Evolutionary conservation across 2,888 invertebrate genomes (phyloP).

Genomic region (Netelia virgata): DNA sequence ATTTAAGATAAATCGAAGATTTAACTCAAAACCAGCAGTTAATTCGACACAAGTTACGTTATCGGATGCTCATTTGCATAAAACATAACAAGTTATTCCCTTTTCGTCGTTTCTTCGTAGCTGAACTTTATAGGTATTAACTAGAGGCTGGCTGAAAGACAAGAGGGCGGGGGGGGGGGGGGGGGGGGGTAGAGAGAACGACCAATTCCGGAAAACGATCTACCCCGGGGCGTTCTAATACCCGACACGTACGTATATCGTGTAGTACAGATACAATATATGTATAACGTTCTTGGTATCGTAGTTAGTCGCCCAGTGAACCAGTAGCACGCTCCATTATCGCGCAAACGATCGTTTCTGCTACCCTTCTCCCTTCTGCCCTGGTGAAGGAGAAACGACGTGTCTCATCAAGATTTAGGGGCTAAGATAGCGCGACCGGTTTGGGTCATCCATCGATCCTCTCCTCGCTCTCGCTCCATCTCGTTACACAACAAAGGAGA

Average conservation of each 20-base stretch:
- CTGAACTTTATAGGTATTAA: slow-evolving; percentile 54
- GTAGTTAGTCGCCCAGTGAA: slow-evolving; percentile 64
- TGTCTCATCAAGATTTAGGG: slow-evolving; percentile 69
- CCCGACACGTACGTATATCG: slow-evolving; percentile 48
- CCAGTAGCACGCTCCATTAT: slow-evolving; percentile 61
- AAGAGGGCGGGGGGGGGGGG: too few species aligned
- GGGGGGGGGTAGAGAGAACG: background rate
- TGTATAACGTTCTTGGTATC: slow-evolving; percentile 38
- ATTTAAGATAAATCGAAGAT: too few species aligned
- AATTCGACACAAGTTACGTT: too few species aligned
- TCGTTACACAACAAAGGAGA: slow-evolving; percentile 25
- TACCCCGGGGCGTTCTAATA: slow-evolving; percentile 53
- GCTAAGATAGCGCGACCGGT: slow-evolving; percentile 63
- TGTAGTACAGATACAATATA: slow-evolving; percentile 25
- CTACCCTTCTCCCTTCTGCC: slow-evolving; percentile 2
- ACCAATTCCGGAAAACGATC: slow-evolving; percentile 63
- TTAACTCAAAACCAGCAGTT: too few species aligned
- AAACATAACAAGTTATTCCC: slow-evolving; percentile 7
- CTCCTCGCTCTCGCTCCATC: slow-evolving; percentile 36
- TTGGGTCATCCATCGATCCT: slow-evolving; percentile 68
- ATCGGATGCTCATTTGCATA: too few species aligned
- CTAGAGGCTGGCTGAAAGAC: slow-evolving; percentile 43
- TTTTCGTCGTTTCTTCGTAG: slow-evolving; percentile 37
- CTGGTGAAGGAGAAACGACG: slow-evolving; percentile 64
- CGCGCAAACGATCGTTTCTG: slow-evolving; percentile 59